A percentile compares a stretch with the other conserved stretches of the same genome.
These are phyloP conservation scores for Nestor notabilis DNA, from an alignment of 2,113 vertebrate species.

Conservation along the genomic window DNA sequence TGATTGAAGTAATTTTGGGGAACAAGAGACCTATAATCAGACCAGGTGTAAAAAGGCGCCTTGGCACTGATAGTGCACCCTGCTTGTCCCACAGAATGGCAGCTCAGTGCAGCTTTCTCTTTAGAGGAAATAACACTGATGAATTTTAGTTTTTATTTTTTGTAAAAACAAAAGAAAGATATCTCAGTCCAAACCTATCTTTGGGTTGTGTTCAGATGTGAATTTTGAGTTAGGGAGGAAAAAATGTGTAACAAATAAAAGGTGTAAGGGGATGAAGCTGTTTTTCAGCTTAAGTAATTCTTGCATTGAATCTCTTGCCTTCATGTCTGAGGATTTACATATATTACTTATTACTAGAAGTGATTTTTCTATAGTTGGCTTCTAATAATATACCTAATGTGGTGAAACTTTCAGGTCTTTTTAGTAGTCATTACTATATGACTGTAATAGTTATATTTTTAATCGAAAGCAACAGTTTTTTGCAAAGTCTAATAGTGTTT, in stretches of 20 bases:
- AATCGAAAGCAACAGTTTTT: conserved; percentile 48
- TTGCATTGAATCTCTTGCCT: conserved; percentile 42
- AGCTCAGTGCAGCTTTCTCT: not conserved
- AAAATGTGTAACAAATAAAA: conserved; percentile 15
- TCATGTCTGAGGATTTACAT: conserved; percentile 56
- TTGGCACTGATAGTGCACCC: not conserved
- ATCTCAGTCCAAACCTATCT: not conserved
- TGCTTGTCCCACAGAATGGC: not conserved
- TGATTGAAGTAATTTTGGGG: not conserved
- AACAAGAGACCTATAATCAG: not conserved
- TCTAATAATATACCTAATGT: conserved; percentile 43
- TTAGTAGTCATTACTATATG: conserved; percentile 35
- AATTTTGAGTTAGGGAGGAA: not conserved
- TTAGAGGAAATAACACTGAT: not conserved
- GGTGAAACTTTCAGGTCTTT: conserved; percentile 40
- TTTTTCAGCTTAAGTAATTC: conserved; percentile 36
- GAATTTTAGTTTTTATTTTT: not conserved
- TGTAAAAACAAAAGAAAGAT: not conserved
- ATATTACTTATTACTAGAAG: conserved; percentile 32
- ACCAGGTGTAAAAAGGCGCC: not conserved
- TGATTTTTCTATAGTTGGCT: conserved; percentile 25
- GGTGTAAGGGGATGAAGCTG: not conserved
- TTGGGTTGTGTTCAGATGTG: not conserved
- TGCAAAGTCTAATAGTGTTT: not conserved
- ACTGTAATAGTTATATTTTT: conserved; percentile 46